Conservation (phyloP, 2,113 vertebrate species). For the Cynocephalus volans region DNA sequence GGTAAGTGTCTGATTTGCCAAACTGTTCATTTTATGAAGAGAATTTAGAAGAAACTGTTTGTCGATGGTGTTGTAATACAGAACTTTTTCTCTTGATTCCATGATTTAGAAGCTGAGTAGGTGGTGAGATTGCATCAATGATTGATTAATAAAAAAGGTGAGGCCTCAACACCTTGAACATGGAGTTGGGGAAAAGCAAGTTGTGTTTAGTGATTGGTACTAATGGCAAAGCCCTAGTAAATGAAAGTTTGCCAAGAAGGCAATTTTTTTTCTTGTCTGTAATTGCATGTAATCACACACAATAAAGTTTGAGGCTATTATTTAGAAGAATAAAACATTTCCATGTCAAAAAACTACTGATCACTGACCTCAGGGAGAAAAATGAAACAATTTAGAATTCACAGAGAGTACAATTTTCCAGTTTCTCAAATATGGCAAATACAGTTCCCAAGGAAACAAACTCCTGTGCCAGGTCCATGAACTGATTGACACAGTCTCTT, state of each 20-base stretch:
- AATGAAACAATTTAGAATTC: slow-evolving; percentile 59
- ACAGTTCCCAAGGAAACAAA: not conserved
- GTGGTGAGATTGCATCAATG: slow-evolving; percentile 51
- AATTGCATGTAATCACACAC: slow-evolving; percentile 23
- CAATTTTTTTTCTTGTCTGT: not conserved
- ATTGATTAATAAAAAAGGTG: slow-evolving; percentile 40
- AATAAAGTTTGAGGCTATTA: slow-evolving; percentile 24
- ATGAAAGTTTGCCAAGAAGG: slow-evolving; percentile 43
- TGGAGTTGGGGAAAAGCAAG: not conserved
- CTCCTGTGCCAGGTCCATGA: not conserved
- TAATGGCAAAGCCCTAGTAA: not conserved
- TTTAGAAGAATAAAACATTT: slow-evolving; percentile 67
- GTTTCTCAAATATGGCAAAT: slow-evolving; percentile 62
- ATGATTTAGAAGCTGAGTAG: slow-evolving; percentile 61
- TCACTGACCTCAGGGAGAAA: slow-evolving; percentile 49
- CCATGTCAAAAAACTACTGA: slow-evolving; percentile 65
- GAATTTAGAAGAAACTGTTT: slow-evolving; percentile 33
- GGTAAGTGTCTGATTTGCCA: not conserved
- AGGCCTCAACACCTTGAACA: not conserved
- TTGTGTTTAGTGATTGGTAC: not conserved
- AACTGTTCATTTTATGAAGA: slow-evolving; percentile 62
- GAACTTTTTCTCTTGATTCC: slow-evolving; percentile 63
- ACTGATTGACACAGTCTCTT: not conserved
- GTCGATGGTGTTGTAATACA: slow-evolving; percentile 53
- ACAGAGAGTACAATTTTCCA: slow-evolving; percentile 44